Evolutionary conservation across 64 coral and sea anemone species (phyloP).

Genomic region (Catalaphyllia jardinei): DNA sequence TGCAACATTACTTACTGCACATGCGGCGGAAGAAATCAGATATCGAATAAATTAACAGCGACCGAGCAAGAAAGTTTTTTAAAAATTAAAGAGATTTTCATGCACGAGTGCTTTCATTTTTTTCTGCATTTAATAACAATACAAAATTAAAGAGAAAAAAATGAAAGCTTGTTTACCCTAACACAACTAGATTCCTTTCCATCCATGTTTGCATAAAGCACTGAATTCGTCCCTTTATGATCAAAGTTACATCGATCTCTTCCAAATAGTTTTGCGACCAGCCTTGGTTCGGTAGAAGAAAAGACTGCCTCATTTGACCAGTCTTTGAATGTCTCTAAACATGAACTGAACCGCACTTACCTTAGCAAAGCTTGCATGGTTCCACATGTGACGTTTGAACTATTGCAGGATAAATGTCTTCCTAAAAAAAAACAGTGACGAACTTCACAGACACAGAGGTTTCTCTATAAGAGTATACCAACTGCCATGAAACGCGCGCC

Average conservation of each 20-base stretch:
- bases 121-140: conserved; percentile 14
- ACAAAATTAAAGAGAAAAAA: not conserved
- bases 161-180: not conserved
- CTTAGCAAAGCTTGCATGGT: conserved; percentile 11
- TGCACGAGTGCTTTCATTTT: conserved; percentile 20
- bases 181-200: conserved; percentile 34
- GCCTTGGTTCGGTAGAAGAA: not conserved
- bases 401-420: not conserved
- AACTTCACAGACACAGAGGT: no score
- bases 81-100: not conserved
- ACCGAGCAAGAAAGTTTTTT: not conserved
- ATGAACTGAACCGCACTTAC: not conserved
- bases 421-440: no score
- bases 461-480: not conserved
- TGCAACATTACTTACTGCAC: not conserved
- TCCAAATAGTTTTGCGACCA: not conserved
- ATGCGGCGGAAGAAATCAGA: not conserved
- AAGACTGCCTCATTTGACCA: not conserved
- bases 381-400: not conserved
- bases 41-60: not conserved
- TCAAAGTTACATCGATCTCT: not conserved
- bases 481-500: not conserved
- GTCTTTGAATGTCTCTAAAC: not conserved
- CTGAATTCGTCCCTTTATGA: not conserved
- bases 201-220: conserved; percentile 4